These are phyloP conservation scores for Phymorhynchus buccinoides DNA, from an alignment of 1,140 invertebrate genomes.

Conservation along the genomic window DNA sequence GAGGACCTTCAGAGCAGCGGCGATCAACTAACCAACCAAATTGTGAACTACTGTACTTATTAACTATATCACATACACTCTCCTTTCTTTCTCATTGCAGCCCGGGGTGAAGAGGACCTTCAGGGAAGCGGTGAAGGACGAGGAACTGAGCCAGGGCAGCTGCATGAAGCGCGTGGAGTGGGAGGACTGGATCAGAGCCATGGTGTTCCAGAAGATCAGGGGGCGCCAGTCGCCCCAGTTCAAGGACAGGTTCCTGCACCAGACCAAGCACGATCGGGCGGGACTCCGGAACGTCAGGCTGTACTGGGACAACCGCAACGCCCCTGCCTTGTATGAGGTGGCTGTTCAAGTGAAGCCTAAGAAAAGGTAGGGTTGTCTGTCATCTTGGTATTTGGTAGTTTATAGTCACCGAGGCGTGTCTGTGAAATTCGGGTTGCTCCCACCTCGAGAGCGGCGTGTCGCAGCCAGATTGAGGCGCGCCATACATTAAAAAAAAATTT, in stretches of 20 bases:
- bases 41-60: not conserved
- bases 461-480: too few relatives aligned
- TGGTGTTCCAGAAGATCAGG: not conserved
- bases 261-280: too few relatives aligned
- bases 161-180: not conserved
- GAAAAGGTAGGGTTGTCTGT: too few relatives aligned
- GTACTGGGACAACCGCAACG: not conserved
- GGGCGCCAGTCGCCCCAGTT: not conserved
- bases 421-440: too few relatives aligned
- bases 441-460: too few relatives aligned
- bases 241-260: not conserved
- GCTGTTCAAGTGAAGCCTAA: not conserved
- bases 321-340: constrained; percentile 29
- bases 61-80: not conserved
- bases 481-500: too few relatives aligned
- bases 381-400: too few relatives aligned
- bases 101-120: not conserved
- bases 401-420: too few relatives aligned
- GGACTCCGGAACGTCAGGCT: constrained; percentile 10
- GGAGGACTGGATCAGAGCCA: not conserved
- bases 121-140: constrained; percentile 5
- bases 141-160: not conserved
- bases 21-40: too few relatives aligned
- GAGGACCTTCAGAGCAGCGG: not conserved
- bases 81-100: not conserved